phyloP scores from a whole-genome alignment of 2,113 vertebrate species.

The Ploceus nigricollis region DNA sequence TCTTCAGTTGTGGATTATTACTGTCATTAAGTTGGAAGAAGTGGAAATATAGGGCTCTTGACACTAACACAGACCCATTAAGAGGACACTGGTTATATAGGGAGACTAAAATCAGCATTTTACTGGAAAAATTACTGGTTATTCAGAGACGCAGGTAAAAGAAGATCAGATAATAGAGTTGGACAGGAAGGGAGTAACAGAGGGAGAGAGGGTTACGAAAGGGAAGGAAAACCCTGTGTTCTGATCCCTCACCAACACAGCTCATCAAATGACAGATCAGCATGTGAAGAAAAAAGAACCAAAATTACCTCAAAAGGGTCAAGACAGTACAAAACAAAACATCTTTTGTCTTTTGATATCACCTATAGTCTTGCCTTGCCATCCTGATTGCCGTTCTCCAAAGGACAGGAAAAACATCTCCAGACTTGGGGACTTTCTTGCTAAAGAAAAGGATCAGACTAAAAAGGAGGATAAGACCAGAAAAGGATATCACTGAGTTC shows the following conservation, averaged over 20 bases:
- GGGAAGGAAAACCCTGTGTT: neutral
- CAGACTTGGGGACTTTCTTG: neutral
- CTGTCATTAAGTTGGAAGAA: neutral
- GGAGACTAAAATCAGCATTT: neutral
- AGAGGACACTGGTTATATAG: neutral
- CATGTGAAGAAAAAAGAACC: neutral
- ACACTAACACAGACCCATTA: neutral
- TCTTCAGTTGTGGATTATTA: neutral
- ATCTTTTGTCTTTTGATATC: neutral
- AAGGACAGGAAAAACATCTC: neutral
- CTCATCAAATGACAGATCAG: neutral
- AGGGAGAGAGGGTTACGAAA: neutral
- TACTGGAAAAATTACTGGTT: neutral
- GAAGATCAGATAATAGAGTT: neutral
- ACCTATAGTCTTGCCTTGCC: neutral
- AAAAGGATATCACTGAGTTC: neutral
- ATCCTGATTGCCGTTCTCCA: neutral
- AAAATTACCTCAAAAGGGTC: neutral
- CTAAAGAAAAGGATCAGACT: neutral
- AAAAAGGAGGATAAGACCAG: neutral
- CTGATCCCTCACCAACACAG: fast-evolving
- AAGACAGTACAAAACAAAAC: neutral
- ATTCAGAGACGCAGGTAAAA: neutral
- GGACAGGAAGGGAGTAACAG: neutral
- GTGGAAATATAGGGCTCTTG: neutral